phyloP scores from a whole-genome alignment of 2,888 invertebrate species.

The Endotricha flammealis region DNA sequence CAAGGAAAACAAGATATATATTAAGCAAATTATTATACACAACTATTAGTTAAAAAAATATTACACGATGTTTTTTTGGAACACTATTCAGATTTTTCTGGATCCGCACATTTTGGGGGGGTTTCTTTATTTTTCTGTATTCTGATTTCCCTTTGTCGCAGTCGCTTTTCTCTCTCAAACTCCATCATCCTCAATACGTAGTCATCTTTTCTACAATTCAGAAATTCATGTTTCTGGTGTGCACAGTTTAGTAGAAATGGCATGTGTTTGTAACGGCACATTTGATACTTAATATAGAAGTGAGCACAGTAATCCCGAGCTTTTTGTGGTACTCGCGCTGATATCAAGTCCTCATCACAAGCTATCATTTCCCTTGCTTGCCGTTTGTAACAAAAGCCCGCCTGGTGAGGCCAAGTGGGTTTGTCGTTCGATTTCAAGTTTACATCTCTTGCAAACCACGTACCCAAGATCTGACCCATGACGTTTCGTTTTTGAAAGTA shows the following conservation, averaged over 20 bases:
- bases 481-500: slow-evolving; percentile 1
- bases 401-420: slow-evolving; percentile 82
- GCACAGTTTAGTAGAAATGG: slow-evolving; percentile 83
- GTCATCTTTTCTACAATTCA: slow-evolving; percentile 89
- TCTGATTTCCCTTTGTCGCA: slow-evolving; percentile 48
- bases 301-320: slow-evolving; percentile 92
- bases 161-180: slow-evolving; percentile 56
- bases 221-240: slow-evolving; percentile 84
- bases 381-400: no score
- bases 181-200: slow-evolving; percentile 77
- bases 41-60: no score
- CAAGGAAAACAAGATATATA: no score
- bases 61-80: no score
- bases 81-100: no score
- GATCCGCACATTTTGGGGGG: no score
- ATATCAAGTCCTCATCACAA: slow-evolving; percentile 83
- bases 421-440: slow-evolving; percentile 48
- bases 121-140: slow-evolving; percentile 22
- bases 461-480: slow-evolving; percentile 54
- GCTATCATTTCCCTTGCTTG: slow-evolving; percentile 86
- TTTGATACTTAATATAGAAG: slow-evolving; percentile 79
- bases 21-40: no score
- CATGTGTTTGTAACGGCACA: slow-evolving; percentile 83
- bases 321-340: slow-evolving; percentile 82
- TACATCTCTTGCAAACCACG: slow-evolving; percentile 31